Evolutionary conservation across 2,888 invertebrate genomes (phyloP), one percentile per base, ranked within the genome.

Genomic region (Cataglyphis altisquamis): DNA sequence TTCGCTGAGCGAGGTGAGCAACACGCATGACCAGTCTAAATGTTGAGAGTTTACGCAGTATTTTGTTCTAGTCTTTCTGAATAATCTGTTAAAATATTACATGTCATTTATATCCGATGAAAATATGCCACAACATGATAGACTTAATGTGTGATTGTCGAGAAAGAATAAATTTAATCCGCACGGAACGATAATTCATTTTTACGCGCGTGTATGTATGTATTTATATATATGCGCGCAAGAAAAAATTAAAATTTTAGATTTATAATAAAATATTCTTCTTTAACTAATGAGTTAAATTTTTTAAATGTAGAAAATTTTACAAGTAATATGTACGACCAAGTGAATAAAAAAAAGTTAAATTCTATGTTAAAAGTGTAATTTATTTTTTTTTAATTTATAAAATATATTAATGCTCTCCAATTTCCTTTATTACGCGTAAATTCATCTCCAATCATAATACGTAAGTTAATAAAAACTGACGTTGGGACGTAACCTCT

Each of bases 11-110:
- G 57, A 36, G 72, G 12, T 25, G 57, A 18, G 25, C 73, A 45
- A 60, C 73, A 72, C 36, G 78, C 60, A 80, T 72, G 60, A 80
- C 78, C 60, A 57, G 73, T 78, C 41, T 78, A 78, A 78, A 78
- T 80, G 60, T 73, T 60, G 60, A 57, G 70, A 70, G 77, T 72
- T 72, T 57, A 78, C 73, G 25, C 36, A 73, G 36, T 21, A 21
- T 36, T 72, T 80, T 72, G 72, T 72, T 15, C 29, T 36, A 29
- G 29, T 6, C 45, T 72, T 57, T 4, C 57, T 45, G 73, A 60
- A 45, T 36, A 10, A 60, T 60, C 45, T 57, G 72, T 78, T 78
- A 72, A 72, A 78, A 60, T 36, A 29, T 8, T 72, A 60, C 73
- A 36, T 36, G 9, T 32, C 18, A 72, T 45, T 21, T 45, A 73